A percentile compares a stretch with the other conserved stretches of the same genome.
Conservation (phyloP, 2,888 invertebrate genomes). For the Stratiomys singularior region DNA sequence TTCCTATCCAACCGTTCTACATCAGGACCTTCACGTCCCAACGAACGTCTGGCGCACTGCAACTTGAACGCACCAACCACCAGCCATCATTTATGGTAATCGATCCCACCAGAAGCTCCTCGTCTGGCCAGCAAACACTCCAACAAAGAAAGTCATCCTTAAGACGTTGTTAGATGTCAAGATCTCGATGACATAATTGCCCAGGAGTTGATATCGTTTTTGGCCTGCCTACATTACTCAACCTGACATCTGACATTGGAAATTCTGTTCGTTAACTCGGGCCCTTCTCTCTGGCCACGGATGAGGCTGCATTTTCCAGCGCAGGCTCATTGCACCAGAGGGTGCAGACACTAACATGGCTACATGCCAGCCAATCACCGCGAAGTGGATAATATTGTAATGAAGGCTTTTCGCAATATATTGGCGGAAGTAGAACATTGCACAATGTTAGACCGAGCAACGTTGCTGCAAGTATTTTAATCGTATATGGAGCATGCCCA, state of each 20-base stretch:
- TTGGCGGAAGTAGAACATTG: conserved; percentile 29
- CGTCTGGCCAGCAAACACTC: neutral
- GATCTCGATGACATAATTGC: conserved; percentile 59
- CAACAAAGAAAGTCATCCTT: conserved; percentile 46
- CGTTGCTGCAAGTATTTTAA: neutral
- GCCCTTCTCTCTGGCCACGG: neutral
- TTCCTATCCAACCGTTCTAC: neutral
- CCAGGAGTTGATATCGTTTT: conserved; percentile 47
- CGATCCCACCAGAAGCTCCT: neutral
- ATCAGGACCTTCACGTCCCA: neutral
- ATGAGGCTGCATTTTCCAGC: neutral
- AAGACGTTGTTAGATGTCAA: conserved; percentile 58
- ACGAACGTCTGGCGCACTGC: neutral
- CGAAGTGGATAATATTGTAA: conserved; percentile 36
- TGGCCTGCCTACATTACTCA: conserved; percentile 47
- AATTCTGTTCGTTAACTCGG: conserved; percentile 41
- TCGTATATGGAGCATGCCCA: conserved; percentile 9
- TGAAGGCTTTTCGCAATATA: conserved; percentile 19
- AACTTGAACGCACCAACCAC: neutral
- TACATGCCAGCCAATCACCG: conserved; percentile 38
- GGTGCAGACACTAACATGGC: conserved; percentile 26
- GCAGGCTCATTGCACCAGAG: neutral
- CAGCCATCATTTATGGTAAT: neutral
- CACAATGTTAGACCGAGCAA: neutral
- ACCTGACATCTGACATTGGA: conserved; percentile 48